Evolutionary conservation across 2,888 invertebrate genomes (phyloP).

Genomic region (Xanthorhoe designata): DNA sequence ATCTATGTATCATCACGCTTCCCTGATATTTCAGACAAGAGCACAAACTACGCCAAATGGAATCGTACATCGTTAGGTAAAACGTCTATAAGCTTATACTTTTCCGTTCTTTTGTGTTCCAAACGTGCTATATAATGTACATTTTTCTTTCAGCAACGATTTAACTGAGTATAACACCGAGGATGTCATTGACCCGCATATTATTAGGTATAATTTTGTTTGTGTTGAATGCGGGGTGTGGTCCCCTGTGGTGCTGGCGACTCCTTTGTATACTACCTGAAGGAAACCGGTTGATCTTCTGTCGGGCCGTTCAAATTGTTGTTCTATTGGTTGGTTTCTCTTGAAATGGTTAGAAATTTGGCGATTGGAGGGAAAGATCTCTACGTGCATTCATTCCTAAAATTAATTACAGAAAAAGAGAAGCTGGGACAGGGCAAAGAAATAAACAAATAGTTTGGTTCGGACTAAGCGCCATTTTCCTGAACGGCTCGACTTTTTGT

Average conservation of each 20-base stretch:
- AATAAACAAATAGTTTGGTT: neutral
- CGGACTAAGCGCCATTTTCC: neutral
- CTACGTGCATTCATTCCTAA: too few species aligned
- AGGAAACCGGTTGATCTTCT: slow-evolving; percentile 29
- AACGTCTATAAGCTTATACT: slow-evolving; percentile 39
- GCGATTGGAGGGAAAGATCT: neutral
- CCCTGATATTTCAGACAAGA: slow-evolving; percentile 70
- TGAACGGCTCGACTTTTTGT: slow-evolving; percentile 55
- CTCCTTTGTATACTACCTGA: slow-evolving; percentile 42
- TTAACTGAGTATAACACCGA: slow-evolving; percentile 65
- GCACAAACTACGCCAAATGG: slow-evolving; percentile 60
- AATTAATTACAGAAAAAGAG: too few species aligned
- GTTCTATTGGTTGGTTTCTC: neutral
- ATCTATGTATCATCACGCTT: slow-evolving; percentile 36
- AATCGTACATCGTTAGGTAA: slow-evolving; percentile 74
- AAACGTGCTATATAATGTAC: slow-evolving; percentile 60
- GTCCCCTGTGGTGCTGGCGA: slow-evolving; percentile 58
- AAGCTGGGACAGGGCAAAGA: too few species aligned
- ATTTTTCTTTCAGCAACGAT: slow-evolving; percentile 80
- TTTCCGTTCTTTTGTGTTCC: slow-evolving; percentile 46
- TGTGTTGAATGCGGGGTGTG: slow-evolving; percentile 47
- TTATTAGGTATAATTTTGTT: slow-evolving; percentile 75
- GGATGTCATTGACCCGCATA: slow-evolving; percentile 62
- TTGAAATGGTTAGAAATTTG: neutral
- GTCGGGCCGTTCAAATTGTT: slow-evolving; percentile 37